Conservation (phyloP, 2,888 invertebrate genomes). For the Cistogaster globosa region DNA sequence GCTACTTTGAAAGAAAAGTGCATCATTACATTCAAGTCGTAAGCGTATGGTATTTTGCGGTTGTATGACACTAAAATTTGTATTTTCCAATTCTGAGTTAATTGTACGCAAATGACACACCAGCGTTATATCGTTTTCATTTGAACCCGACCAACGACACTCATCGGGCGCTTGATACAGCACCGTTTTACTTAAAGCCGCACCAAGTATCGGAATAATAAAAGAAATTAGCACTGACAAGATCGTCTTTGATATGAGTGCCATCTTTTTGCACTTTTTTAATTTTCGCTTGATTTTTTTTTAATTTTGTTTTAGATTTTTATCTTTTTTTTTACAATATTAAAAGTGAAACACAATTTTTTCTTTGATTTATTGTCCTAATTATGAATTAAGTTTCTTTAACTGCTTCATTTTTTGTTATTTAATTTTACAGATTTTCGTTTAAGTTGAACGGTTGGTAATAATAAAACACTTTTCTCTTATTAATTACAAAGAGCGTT, state of each 20-base stretch:
- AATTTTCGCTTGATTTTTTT: not conserved
- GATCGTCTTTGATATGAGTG: conserved; percentile 76
- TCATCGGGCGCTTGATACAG: conserved; percentile 92
- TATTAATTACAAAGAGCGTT: conserved; percentile 48
- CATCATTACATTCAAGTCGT: conserved; percentile 91
- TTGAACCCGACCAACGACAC: conserved; percentile 84
- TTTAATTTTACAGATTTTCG: conserved; percentile 60
- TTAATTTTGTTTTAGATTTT: conserved; percentile 27
- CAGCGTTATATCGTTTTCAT: conserved; percentile 87
- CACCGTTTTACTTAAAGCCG: conserved; percentile 82
- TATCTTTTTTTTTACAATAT: conserved; percentile 10
- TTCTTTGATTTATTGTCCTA: conserved; percentile 63
- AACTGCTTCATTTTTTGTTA: conserved; percentile 66
- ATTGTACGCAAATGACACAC: conserved; percentile 91
- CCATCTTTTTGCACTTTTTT: conserved; percentile 74
- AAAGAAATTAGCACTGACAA: conserved; percentile 81
- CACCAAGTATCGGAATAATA: conserved; percentile 81
- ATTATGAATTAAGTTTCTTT: conserved; percentile 70
- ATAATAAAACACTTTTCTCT: conserved; percentile 42
- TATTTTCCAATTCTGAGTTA: conserved; percentile 94
- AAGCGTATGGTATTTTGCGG: conserved; percentile 92
- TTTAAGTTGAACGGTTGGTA: conserved; percentile 22
- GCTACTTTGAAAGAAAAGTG: conserved; percentile 91
- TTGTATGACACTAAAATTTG: conserved; percentile 93
- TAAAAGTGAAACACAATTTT: conserved; percentile 70